Conservation (phyloP, 2,797 vertebrate species). For the Limnodromus scolopaceus region DNA sequence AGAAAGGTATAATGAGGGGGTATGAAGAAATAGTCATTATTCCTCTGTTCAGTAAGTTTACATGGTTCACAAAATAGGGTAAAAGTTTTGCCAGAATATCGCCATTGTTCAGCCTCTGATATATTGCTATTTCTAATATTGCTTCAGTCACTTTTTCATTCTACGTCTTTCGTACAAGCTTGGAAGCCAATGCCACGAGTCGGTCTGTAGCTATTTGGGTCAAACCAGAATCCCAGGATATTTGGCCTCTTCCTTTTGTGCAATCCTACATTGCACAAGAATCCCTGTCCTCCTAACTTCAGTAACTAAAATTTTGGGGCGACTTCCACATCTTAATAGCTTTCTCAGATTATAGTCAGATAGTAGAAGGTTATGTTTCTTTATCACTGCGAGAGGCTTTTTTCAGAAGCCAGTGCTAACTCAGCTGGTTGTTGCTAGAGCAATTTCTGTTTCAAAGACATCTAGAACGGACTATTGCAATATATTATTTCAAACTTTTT, state of each 20-base stretch:
- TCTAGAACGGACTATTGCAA: not conserved
- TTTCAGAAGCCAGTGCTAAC: not conserved
- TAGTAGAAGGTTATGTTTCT: not conserved
- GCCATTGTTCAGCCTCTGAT: not conserved
- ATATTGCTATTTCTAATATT: conserved; percentile 31
- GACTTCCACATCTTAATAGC: not conserved
- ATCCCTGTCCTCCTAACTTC: not conserved
- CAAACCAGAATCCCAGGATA: not conserved
- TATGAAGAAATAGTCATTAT: conserved; percentile 37
- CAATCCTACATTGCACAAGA: not conserved
- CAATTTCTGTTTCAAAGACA: not conserved
- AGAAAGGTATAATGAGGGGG: conserved; percentile 11
- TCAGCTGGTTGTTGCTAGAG: not conserved
- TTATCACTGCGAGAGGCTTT: not conserved
- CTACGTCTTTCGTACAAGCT: not conserved
- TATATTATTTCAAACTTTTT: not conserved
- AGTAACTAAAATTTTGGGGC: not conserved
- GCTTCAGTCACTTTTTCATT: conserved; percentile 24
- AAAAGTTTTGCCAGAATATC: conserved; percentile 1
- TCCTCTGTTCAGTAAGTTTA: conserved; percentile 5
- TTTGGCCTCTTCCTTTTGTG: not conserved
- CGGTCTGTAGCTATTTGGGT: not conserved
- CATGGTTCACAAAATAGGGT: not conserved
- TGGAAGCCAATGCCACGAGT: not conserved
- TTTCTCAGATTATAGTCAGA: not conserved